These are phyloP conservation scores for Aphrophora alni DNA, from an alignment of 2,888 invertebrate species.

Conservation along the genomic window DNA sequence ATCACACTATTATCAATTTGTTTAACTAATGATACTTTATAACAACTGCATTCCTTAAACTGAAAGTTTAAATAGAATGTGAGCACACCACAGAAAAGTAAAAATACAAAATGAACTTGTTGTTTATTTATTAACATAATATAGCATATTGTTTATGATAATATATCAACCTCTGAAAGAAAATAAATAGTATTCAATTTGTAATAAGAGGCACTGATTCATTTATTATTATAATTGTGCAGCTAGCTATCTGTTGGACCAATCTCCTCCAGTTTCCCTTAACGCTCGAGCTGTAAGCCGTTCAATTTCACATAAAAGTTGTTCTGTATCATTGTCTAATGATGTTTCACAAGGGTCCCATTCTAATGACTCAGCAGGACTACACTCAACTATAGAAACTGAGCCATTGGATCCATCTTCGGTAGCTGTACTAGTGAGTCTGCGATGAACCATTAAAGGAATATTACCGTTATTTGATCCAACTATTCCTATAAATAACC, in stretches of 20 bases:
- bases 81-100: not conserved
- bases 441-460: slow-evolving; percentile 3
- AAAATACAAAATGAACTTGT: not conserved
- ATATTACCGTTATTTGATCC: not conserved
- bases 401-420: slow-evolving; percentile 24
- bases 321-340: slow-evolving; percentile 69
- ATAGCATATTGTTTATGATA: not conserved
- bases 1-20: too few relatives aligned
- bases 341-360: slow-evolving; percentile 69
- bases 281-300: slow-evolving; percentile 69
- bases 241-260: slow-evolving; percentile 33
- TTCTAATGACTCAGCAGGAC: slow-evolving; percentile 71
- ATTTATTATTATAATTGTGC: not conserved
- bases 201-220: not conserved
- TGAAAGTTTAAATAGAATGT: not conserved
- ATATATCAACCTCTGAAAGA: not conserved
- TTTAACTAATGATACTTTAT: too few relatives aligned
- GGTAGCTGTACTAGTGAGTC: slow-evolving; percentile 30
- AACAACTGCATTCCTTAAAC: too few relatives aligned
- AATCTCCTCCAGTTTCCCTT: slow-evolving; percentile 64
- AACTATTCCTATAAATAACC: not conserved
- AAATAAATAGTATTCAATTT: not conserved
- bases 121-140: not conserved
- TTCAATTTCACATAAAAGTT: slow-evolving; percentile 70
- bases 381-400: slow-evolving; percentile 58